A percentile compares a stretch with the other conserved stretches of the same genome.
Conservation (phyloP, 2,888 invertebrate genomes). For the Emmelina monodactyla region DNA sequence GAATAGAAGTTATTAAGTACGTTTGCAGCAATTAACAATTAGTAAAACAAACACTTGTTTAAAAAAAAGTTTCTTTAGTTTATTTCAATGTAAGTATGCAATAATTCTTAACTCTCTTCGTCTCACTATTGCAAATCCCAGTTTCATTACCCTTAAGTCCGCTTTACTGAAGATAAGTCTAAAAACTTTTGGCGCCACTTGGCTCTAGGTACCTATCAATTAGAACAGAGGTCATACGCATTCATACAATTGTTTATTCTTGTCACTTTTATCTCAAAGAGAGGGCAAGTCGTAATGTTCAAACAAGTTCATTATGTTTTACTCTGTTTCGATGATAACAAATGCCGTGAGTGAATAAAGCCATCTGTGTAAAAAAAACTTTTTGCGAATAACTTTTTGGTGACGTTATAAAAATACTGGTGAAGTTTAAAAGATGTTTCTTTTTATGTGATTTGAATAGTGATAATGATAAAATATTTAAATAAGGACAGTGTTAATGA, state of each 20-base stretch:
- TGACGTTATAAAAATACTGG: neutral
- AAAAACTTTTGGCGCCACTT: too few relatives aligned
- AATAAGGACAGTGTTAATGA: conserved; percentile 42
- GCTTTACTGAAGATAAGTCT: too few relatives aligned
- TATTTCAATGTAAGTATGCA: too few relatives aligned
- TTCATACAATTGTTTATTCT: conserved; percentile 27
- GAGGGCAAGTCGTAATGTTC: conserved; percentile 32
- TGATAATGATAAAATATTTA: conserved; percentile 46
- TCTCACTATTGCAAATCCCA: too few relatives aligned
- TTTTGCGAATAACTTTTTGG: neutral
- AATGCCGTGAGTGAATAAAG: conserved; percentile 12
- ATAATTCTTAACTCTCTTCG: too few relatives aligned
- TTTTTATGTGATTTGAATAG: conserved; percentile 9
- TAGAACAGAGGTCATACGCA: too few relatives aligned
- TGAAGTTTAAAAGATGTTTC: neutral
- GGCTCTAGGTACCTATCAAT: too few relatives aligned
- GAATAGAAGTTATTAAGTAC: too few relatives aligned
- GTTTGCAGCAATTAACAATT: too few relatives aligned
- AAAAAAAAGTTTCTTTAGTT: too few relatives aligned
- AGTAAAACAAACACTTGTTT: too few relatives aligned
- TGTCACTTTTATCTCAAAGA: conserved; percentile 30
- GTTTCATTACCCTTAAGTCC: too few relatives aligned
- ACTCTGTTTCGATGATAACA: conserved; percentile 24
- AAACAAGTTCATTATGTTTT: conserved; percentile 24
- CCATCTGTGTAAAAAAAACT: neutral